Base-by-base conservation (phyloP, 64 coral and sea anemone genomes). In the Pachyseris speciosa region DNA sequence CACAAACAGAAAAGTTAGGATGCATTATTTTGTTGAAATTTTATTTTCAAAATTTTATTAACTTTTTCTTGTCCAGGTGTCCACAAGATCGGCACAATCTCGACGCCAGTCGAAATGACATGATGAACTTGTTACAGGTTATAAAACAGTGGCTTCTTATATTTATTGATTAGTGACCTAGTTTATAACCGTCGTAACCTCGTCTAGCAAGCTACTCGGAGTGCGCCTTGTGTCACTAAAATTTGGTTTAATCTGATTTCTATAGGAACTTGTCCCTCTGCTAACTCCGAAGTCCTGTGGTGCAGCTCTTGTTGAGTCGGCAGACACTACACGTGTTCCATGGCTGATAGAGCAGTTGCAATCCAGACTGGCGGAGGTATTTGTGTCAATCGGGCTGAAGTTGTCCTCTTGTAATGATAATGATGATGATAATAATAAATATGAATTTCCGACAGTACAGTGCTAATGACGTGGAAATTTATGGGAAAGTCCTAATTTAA, bases 301-400 rank as follows among this genome's bases (percentile, higher is more conserved):
- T 59, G 20, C 38, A 1, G 34, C 77, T 60, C 19, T 2, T 39
- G 3, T 24, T 61, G 32, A 60, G 20, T 37, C 51, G 28, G 52
- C 2, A 15, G 53, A 40, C 16, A 80, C 13, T 52, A 10, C 48
- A 1, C 0, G 0, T 30, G 30, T 37, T 11, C 55, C 77, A 10
- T 81, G 77, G 77, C 77, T 81, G 9, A n/a, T 81, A 2, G 33
- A 81, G 26, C 77, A 81, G 77, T 81, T 81, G 10, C 32, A 81
- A 24, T 37, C 34, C 10, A 61, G 77, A 61, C 7, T 81, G 15
- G 13, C 34, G 39, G 1, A 63, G 34, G 77, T 81, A 61, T 0
- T 16, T 22, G 29, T 50, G 24, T 76, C 0, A n/a, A 76, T 30
- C 42, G 1, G 25, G 28, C 15, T 32, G 13, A 0, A 17, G 17